A percentile compares a stretch with the other conserved stretches of the same genome.
These are phyloP conservation scores for Ctenopoma kingsleyae DNA, from an alignment of 2,797 vertebrate genomes.

Conservation along the genomic window DNA sequence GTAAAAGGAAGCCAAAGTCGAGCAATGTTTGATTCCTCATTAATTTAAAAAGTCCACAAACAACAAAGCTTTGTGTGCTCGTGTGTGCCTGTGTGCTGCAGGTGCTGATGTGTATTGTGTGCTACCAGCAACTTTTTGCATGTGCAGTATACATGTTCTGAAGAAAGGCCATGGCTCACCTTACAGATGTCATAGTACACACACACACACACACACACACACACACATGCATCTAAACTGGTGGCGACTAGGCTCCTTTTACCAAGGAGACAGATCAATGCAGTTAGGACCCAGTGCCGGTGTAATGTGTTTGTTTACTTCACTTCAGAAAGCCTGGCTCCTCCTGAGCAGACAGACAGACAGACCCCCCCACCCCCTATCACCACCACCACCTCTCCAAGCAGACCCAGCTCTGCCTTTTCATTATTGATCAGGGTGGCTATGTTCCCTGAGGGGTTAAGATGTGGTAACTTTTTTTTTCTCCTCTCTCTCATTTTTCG, in stretches of 20 bases:
- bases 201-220: conserved; percentile 26
- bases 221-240: conserved; percentile 29
- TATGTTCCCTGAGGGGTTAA: conserved; percentile 96
- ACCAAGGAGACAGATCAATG: conserved; percentile 93
- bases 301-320: conserved; percentile 98
- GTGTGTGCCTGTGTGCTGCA: conserved; percentile 4
- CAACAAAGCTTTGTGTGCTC: neutral
- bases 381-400: conserved; percentile 46
- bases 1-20: conserved; percentile 37
- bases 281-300: conserved; percentile 92
- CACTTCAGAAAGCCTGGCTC: conserved; percentile 93
- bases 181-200: conserved; percentile 53
- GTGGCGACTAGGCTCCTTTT: conserved; percentile 81
- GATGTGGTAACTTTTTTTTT: conserved; percentile 94
- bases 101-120: conserved; percentile 34
- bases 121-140: conserved; percentile 17
- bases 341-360: conserved; percentile 91
- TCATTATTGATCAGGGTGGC: conserved; percentile 99
- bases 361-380: conserved; percentile 14
- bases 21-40: conserved; percentile 48
- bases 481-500: neutral
- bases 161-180: conserved; percentile 42
- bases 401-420: conserved; percentile 89
- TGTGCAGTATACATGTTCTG: conserved; percentile 10
- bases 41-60: conserved; percentile 21